Evolutionary conservation across 1,140 invertebrate species (phyloP).

Genomic region (Apocrypta bakeri): DNA sequence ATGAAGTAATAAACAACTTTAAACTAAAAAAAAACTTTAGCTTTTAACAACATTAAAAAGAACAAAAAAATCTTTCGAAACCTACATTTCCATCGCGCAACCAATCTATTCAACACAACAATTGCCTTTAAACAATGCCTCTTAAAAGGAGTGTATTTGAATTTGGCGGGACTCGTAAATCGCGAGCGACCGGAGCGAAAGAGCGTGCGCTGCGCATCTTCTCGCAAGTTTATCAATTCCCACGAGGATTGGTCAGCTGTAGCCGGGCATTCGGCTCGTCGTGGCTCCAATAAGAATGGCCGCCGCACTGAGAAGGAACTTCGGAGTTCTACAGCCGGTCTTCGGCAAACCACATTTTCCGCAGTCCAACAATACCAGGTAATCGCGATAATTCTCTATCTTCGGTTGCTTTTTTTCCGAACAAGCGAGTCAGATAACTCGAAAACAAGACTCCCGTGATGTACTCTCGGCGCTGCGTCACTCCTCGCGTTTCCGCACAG

Average conservation of each 20-base stretch:
- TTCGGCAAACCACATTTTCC: constrained; percentile 60
- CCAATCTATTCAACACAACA: too few relatives aligned
- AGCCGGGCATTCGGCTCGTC: constrained; percentile 18
- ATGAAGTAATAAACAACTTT: too few relatives aligned
- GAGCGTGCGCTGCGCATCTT: neutral
- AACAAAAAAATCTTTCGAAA: too few relatives aligned
- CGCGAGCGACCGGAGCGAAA: neutral
- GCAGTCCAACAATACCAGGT: constrained; percentile 15
- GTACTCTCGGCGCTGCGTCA: neutral
- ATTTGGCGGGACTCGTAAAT: constrained; percentile 29
- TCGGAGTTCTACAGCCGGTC: constrained; percentile 57
- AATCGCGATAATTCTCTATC: neutral
- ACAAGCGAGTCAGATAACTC: neutral
- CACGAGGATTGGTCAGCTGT: constrained; percentile 16
- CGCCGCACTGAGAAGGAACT: constrained; percentile 63
- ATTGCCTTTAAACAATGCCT: too few relatives aligned
- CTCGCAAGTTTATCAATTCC: constrained; percentile 15
- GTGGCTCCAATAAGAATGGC: constrained; percentile 64
- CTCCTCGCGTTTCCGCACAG: neutral
- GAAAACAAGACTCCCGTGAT: neutral
- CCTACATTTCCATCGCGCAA: too few relatives aligned
- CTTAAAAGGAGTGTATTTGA: too few relatives aligned
- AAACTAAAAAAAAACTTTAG: too few relatives aligned
- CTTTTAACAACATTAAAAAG: too few relatives aligned
- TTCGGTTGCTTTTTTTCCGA: too few relatives aligned